phyloP scores from a whole-genome alignment of 2,888 invertebrate genomes.

The Phyto melanocephala region DNA sequence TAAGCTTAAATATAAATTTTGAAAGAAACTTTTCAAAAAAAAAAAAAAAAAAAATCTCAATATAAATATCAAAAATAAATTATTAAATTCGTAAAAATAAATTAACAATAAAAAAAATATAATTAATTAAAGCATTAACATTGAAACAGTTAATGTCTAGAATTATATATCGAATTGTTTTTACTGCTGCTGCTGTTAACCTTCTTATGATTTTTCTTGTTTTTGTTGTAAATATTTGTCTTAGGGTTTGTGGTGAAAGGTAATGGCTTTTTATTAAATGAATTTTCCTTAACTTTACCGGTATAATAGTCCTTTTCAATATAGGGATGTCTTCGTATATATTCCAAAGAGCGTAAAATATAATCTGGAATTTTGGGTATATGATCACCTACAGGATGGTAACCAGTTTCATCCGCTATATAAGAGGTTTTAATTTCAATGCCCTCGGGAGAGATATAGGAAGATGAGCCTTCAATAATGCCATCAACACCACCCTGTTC shows the following conservation, averaged over 20 bases:
- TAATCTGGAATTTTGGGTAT: conserved; percentile 74
- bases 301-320: conserved; percentile 71
- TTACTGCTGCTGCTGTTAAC: neutral
- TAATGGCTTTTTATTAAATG: conserved; percentile 20
- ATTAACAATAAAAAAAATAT: too few relatives aligned
- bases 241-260: neutral
- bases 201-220: neutral
- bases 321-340: conserved; percentile 73
- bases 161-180: conserved; percentile 34
- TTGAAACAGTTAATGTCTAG: conserved; percentile 11
- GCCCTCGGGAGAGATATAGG: conserved; percentile 73
- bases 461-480: conserved; percentile 70
- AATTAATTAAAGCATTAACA: too few relatives aligned
- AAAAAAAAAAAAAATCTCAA: too few relatives aligned
- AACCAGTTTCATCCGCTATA: conserved; percentile 73
- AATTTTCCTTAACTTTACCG: conserved; percentile 69
- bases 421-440: conserved; percentile 70
- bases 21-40: too few relatives aligned
- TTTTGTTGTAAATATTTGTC: neutral
- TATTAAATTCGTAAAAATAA: too few relatives aligned
- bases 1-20: too few relatives aligned
- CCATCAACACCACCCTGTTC: conserved; percentile 70
- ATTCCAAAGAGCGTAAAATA: conserved; percentile 71
- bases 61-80: too few relatives aligned
- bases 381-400: conserved; percentile 73